Base-by-base conservation (phyloP, 2,113 vertebrate species). In the Muntiacus reevesi region DNA sequence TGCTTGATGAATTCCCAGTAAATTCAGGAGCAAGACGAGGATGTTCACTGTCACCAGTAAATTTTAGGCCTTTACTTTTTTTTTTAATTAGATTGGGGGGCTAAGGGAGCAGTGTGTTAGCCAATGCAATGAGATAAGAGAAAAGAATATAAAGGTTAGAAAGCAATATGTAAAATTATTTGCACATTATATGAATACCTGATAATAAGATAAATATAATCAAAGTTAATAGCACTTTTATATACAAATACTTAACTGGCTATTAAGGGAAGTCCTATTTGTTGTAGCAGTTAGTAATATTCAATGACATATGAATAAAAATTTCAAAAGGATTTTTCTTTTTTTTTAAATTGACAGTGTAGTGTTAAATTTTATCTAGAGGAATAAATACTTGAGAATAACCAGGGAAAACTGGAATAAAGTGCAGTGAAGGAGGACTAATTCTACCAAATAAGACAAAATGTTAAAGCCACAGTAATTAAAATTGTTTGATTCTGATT, bases 301-400 rank as follows among this genome's bases (percentile, higher is more conserved):
- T 81, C 16, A 93, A 7, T 82, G 47, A 86, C 10, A 27, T 82
- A 30, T 5, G 19, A 90, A 27, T 90, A 86, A 57, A 25, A 82
- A 76, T 83, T 93, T 64, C 6, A 89, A 47, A 45, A 47, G 6
- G 25, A 59, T 57, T 27, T 78, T 50, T 79, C 84, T 76, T 57
- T 33, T 79, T 54, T 33, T 54, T 43, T 64, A 64, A 52, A 83
- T 62, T 87, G 33, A 21, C 33, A 93, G 16, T 36, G 57, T 43
- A 23, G n/a, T 96, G 27, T 95, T 40, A 91, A 90, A 78, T 90
- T 96, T 94, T 87, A 55, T 82, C 79, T 82, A 28, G 36, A 55
- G 90, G 45, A 92, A 11, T 52, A 79, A 94, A 28, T 23, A 86
- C 84, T 30, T 94, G 43, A 33, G 36, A 79, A 52, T 71, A 95